These are phyloP conservation scores for Epizoanthus illoricatus DNA, from an alignment of 92 coral and sea anemone genomes.

Conservation along the genomic window DNA sequence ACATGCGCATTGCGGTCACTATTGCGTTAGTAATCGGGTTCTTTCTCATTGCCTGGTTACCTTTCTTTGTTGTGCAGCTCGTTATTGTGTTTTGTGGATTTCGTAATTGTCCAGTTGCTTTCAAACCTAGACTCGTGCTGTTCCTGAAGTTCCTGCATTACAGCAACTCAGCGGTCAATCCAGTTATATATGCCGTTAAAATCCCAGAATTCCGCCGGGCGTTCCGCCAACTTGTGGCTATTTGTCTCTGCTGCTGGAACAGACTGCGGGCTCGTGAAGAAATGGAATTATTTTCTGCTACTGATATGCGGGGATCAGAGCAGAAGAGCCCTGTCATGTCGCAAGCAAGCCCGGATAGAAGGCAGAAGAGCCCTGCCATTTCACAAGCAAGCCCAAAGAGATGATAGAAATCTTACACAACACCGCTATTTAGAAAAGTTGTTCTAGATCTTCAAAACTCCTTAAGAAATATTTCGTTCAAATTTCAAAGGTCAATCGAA, in stretches of 20 bases:
- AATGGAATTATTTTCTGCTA: constrained; percentile 70
- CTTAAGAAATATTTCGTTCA: too few relatives aligned
- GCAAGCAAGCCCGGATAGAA: neutral
- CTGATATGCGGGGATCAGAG: constrained; percentile 55
- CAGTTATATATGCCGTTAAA: constrained; percentile 83
- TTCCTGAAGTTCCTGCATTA: constrained; percentile 83
- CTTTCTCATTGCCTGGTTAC: constrained; percentile 84
- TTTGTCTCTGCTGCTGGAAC: constrained; percentile 62
- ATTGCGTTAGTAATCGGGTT: constrained; percentile 83
- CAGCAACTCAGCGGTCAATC: constrained; percentile 84
- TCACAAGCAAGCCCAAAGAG: too few relatives aligned
- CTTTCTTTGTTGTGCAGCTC: constrained; percentile 75
- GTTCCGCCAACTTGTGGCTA: constrained; percentile 69
- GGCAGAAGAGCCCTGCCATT: neutral
- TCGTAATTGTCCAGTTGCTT: constrained; percentile 40
- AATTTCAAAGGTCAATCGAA: too few relatives aligned
- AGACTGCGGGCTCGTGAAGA: constrained; percentile 48
- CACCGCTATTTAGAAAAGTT: too few relatives aligned
- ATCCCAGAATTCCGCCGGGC: constrained; percentile 94
- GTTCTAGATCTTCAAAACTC: too few relatives aligned
- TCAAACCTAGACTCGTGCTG: constrained; percentile 44
- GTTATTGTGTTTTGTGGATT: constrained; percentile 54
- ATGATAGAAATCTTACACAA: too few relatives aligned
- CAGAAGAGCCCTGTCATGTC: constrained; percentile 25
- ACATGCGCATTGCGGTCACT: constrained; percentile 91